Conservation (phyloP, 2,113 vertebrate genomes). For the Falcunculus frontatus region DNA sequence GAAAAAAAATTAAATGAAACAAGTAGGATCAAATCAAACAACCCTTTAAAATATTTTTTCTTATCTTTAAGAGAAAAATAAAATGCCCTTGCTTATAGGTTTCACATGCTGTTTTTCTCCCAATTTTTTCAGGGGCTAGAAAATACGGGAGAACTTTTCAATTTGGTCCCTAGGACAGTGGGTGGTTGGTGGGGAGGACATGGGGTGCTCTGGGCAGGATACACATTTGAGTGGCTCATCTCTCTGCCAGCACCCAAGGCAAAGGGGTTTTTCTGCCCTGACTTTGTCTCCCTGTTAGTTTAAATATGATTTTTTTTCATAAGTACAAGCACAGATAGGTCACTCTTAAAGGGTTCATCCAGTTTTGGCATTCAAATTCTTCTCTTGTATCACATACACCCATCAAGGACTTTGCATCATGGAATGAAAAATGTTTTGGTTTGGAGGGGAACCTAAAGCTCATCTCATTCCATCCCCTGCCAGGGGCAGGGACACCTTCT, state of each 20-base stretch:
- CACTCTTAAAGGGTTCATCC: neutral
- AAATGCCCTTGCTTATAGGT: rapidly evolving
- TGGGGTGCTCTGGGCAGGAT: neutral
- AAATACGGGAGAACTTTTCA: neutral
- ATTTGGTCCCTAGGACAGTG: neutral
- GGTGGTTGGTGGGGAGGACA: rapidly evolving
- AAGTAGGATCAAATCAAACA: neutral
- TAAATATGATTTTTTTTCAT: rapidly evolving
- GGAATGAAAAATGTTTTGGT: neutral
- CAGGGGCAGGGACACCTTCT: neutral
- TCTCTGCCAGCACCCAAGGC: neutral
- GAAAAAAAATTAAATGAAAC: neutral
- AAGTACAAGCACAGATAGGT: neutral
- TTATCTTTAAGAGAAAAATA: neutral
- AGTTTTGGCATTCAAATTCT: neutral
- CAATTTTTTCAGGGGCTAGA: neutral
- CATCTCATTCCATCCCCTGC: neutral
- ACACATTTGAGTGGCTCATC: neutral
- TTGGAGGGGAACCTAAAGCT: neutral
- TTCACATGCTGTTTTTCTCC: neutral
- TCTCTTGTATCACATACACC: rapidly evolving
- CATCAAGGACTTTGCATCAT: neutral
- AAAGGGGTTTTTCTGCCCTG: neutral
- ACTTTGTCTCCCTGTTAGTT: neutral
- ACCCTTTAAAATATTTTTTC: neutral